Base-by-base conservation (phyloP, 2,797 vertebrate genomes). In the Arrhamphus sclerolepis region DNA sequence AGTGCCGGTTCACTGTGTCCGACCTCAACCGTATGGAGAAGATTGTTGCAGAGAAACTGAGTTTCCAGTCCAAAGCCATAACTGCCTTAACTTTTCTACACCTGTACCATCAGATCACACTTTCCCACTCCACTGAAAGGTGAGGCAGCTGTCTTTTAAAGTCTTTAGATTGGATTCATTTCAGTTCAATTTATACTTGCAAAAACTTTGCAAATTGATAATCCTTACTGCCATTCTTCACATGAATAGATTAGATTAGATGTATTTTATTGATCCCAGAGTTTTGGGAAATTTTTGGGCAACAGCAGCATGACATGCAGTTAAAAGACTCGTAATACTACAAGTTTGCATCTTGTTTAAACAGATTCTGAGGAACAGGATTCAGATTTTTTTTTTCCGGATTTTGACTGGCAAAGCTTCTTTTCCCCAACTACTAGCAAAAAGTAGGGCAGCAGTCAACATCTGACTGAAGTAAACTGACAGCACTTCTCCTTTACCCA, bases 71-170 rank as follows among this genome's bases (percentile, higher is more conserved):
- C 87, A 93, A 94, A 92, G 95, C 96, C 86, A 87, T 98, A 92
- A 99, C 97, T 76, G 96, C 97, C 94, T 96, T 98, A 93, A 96
- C 96, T 60, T 99, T 98, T 84, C 94, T 99, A 92, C 96, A 96
- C 92, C 86, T 98, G 81, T 99, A 96, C 89, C 95, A 96, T 74
- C 81, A 92, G 75, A 95, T 98, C 46, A 66, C 93, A 55, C 89
- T 94, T 56, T 93, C 90, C 24, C 94, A 97, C 91, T 92, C 91
- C 87, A 94, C 93, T 59, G 92, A 95, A 88, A 92, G 96, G 97
- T 98, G 77, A 90, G 94, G 19, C 11, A 16, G 7, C 0, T 7
- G 10, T 31, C 26, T 17, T 7, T 16, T 18, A 24, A n/a, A 40
- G 17, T 4, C 41, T 43, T 20, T 20, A 43, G 9, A 18, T 18